phyloP scores from a whole-genome alignment of 1,140 invertebrate species.

The Nixonia krombeini region DNA sequence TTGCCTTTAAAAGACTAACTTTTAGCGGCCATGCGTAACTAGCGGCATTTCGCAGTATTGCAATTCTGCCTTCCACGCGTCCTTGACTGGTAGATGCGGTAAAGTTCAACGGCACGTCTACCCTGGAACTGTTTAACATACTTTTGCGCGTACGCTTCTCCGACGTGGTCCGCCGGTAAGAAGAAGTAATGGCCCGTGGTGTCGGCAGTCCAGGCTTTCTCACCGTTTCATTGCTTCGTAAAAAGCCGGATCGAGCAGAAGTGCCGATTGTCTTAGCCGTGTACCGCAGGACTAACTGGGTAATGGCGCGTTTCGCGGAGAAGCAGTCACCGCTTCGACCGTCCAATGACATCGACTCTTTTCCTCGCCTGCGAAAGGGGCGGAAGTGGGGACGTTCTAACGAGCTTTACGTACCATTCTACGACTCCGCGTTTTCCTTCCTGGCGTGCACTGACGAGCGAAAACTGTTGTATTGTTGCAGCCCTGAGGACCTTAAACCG shows the following conservation, averaged over 20 bases:
- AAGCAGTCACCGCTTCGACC: too few species aligned
- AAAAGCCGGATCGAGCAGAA: neutral
- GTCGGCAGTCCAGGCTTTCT: neutral
- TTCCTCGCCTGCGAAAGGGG: too few species aligned
- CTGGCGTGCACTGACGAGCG: too few species aligned
- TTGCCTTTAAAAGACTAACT: neutral
- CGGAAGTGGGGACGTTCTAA: neutral
- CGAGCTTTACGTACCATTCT: too few species aligned
- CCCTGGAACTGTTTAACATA: too few species aligned
- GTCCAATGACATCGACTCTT: too few species aligned
- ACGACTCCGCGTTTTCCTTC: too few species aligned
- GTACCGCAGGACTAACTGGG: too few species aligned
- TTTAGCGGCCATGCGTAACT: neutral
- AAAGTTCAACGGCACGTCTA: too few species aligned
- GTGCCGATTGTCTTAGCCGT: neutral
- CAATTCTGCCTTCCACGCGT: neutral
- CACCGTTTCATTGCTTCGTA: neutral
- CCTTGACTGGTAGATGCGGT: too few species aligned
- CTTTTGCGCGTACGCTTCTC: neutral
- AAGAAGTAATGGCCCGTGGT: neutral
- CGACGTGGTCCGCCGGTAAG: neutral
- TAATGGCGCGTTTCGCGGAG: too few species aligned
- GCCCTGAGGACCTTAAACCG: constrained; percentile 64
- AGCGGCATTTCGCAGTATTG: neutral
- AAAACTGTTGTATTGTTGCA: constrained; percentile 51